Base-by-base conservation (phyloP, 2,797 vertebrate genomes). In the Crenichthys baileyi region DNA sequence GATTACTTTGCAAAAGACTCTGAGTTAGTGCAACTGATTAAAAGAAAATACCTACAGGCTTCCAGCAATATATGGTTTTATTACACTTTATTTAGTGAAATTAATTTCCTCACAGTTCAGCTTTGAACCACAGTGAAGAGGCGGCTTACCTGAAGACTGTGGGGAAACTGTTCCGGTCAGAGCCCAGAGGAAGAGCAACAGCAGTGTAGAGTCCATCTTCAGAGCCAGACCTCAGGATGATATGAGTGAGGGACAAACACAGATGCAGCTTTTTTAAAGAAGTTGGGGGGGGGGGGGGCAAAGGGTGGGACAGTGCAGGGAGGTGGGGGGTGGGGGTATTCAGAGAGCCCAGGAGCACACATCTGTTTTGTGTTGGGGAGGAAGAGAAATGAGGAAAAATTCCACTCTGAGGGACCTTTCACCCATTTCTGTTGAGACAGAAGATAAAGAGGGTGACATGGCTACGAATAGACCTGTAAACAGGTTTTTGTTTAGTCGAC, bases 371-470 rank as follows among this genome's bases (percentile, higher is more conserved):
- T 20, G 88, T 95, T 94, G 91, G 77, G 81, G 79, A 87, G 88
- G 85, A 92, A 84, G 41, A 95, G 90, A 81, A 87, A 79, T 85
- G 81, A 78, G 87, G 85, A 91, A 93, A 31, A 94, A 95, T 93
- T 94, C 92, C 94, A 80, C 78, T 79, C 77, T 83, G 79, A 83
- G 72, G 83, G 91, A 96, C 95, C 95, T 96, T 96, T 96, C 93
- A 95, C 95, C 95, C 90, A 95, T 95, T 96, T 96, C 88, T 92
- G 89, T 86, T 89, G 83, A 92, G 90, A 85, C 78, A 84, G 75
- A 84, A 87, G 83, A 89, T 86, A 75, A 87, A 85, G 44, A 75
- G 63, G 74, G 41, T 83, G 82, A 85, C 80, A 81, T 15, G 29
- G 29, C 46, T 39, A 60, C 24, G 68, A 56, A 73, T 44, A n/a